These are phyloP conservation scores for Leptinotarsa texana DNA, from an alignment of 1,140 invertebrate genomes.

Conservation along the genomic window DNA sequence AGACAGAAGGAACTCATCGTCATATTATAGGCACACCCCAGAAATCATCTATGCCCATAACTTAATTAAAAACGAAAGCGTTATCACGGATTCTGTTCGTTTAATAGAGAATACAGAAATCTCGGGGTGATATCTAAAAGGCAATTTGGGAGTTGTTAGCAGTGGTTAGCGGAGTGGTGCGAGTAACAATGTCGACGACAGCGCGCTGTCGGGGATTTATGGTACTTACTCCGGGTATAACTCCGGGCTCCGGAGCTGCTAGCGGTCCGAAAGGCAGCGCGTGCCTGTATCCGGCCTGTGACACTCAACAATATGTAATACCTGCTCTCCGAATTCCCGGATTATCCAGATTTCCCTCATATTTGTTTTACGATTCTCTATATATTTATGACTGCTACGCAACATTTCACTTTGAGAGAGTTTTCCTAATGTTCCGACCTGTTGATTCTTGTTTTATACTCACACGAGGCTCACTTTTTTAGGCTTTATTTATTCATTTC, in stretches of 20 bases:
- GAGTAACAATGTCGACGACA: conserved; percentile 48
- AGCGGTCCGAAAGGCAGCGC: conserved; percentile 38
- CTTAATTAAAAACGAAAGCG: neutral
- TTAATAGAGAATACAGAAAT: conserved; percentile 24
- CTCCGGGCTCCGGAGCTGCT: conserved; percentile 29
- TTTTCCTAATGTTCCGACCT: neutral
- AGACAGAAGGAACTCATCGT: too few relatives aligned
- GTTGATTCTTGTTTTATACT: neutral
- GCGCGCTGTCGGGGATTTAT: conserved; percentile 47
- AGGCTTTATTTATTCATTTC: too few relatives aligned
- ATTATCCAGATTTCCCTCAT: conserved; percentile 44
- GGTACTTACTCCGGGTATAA: conserved; percentile 40
- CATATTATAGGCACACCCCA: too few relatives aligned
- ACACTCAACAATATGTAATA: conserved; percentile 41
- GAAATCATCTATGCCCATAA: neutral
- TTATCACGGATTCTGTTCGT: neutral
- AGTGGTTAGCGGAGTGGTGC: conserved; percentile 53
- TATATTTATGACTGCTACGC: conserved; percentile 34
- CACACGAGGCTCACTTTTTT: too few relatives aligned
- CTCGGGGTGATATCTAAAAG: conserved; percentile 47
- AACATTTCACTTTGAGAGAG: neutral
- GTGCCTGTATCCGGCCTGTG: conserved; percentile 46
- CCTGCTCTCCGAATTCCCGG: conserved; percentile 31
- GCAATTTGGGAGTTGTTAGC: conserved; percentile 55
- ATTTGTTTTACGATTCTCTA: conserved; percentile 43